These are phyloP conservation scores for Percina caprodes DNA, from an alignment of 2,113 vertebrate species.

Conservation along the genomic window DNA sequence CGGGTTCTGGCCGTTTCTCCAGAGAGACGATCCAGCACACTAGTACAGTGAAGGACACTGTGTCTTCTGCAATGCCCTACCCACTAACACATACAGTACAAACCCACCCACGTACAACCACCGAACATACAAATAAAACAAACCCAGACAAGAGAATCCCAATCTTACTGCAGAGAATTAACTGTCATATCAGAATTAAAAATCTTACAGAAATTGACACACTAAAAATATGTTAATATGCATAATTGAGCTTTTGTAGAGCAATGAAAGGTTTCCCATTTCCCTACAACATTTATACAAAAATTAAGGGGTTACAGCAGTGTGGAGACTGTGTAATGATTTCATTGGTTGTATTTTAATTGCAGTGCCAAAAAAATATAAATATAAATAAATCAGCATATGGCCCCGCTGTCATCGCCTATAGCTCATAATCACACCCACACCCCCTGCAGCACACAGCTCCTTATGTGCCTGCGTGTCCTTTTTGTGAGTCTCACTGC, in stretches of 20 bases:
- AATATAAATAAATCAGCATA: slow-evolving; percentile 68
- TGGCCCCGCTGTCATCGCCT: slow-evolving; percentile 74
- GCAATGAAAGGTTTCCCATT: background rate
- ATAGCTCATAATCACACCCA: slow-evolving; percentile 74
- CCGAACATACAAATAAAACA: background rate
- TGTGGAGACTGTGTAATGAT: slow-evolving; percentile 19
- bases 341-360: slow-evolving; percentile 42
- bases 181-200: background rate
- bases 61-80: slow-evolving; percentile 44
- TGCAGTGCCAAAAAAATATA: slow-evolving; percentile 21
- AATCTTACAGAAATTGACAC: background rate
- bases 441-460: slow-evolving; percentile 46
- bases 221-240: background rate
- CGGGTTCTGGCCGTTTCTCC: slow-evolving; percentile 44
- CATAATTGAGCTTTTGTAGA: background rate
- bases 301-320: background rate
- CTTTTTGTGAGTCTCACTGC: slow-evolving; percentile 3
- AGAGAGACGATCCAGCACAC: slow-evolving; percentile 48
- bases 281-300: background rate
- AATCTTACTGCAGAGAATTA: background rate
- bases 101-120: slow-evolving; percentile 17
- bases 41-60: slow-evolving; percentile 64
- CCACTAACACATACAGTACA: slow-evolving; percentile 12
- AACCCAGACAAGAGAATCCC: background rate
- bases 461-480: slow-evolving; percentile 41